Conservation (phyloP, 2,797 vertebrate genomes). For the Staurois parvus region DNA sequence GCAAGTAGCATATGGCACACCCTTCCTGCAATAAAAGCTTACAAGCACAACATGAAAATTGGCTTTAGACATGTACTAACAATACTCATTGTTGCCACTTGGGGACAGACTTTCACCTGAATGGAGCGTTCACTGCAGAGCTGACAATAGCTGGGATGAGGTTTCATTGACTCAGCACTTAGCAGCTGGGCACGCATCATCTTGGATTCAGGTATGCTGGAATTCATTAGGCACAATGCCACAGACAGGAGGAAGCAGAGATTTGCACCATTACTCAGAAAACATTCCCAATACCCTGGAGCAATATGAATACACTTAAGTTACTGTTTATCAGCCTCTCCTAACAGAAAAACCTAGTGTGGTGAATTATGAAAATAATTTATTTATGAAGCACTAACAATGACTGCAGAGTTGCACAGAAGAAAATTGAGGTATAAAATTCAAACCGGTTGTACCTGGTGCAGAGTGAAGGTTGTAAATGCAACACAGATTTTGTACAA, state of each 20-base stretch:
- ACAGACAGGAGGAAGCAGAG: conserved; percentile 32
- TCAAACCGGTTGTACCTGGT: too few species aligned
- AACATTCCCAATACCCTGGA: conserved; percentile 35
- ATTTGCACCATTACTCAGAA: conserved; percentile 28
- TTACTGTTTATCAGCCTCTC: conserved; percentile 22
- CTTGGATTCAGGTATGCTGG: conserved; percentile 29
- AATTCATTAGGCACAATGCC: conserved; percentile 44
- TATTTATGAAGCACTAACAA: conserved; percentile 14
- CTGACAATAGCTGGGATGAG: neutral
- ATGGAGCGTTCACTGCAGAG: neutral
- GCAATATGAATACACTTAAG: conserved; percentile 41
- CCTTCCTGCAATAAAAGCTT: too few species aligned
- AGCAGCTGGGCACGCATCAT: conserved; percentile 8
- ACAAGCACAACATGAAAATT: too few species aligned
- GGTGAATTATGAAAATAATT: conserved; percentile 25
- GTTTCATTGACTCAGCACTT: conserved; percentile 37
- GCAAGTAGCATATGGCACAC: too few species aligned
- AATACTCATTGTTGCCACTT: neutral
- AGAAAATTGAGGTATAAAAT: neutral
- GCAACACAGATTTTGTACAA: too few species aligned
- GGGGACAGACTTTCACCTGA: conserved; percentile 37
- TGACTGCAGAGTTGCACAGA: neutral
- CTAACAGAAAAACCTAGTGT: conserved; percentile 10
- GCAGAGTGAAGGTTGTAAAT: too few species aligned
- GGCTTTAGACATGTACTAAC: too few species aligned